Evolutionary conservation across 2,113 vertebrate genomes (phyloP).

Genomic region (Holacanthus passer): DNA sequence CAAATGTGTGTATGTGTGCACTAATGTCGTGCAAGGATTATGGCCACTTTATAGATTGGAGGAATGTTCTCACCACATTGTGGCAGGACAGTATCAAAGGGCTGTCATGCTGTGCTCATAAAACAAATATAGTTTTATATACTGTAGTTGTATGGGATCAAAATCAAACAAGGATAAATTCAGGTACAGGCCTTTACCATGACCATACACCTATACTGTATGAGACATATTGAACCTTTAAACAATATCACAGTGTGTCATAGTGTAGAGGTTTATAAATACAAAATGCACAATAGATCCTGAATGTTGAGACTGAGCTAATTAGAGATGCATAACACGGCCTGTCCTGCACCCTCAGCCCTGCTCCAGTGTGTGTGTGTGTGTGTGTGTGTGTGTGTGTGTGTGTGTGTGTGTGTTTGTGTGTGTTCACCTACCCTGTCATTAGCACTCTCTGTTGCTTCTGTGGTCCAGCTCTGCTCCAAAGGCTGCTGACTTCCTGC

Average conservation of each 20-base stretch:
- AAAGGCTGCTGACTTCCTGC: constrained; percentile 63
- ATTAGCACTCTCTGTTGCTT: constrained; percentile 44
- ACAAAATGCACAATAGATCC: constrained; percentile 2
- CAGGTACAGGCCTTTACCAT: too few species aligned
- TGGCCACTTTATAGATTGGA: too few species aligned
- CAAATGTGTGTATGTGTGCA: too few species aligned
- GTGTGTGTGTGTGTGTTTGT: constrained; percentile 18
- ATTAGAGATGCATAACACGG: constrained; percentile 39
- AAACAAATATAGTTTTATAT: too few species aligned
- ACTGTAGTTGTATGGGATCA: too few species aligned
- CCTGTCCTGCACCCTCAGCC: constrained; percentile 16
- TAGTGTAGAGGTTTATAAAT: not conserved
- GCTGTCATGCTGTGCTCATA: too few species aligned
- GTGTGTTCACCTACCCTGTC: constrained; percentile 53
- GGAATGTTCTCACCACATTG: too few species aligned
- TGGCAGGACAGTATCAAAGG: too few species aligned
- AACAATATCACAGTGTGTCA: not conserved
- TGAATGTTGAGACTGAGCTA: constrained; percentile 20
- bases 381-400: constrained; percentile 11
- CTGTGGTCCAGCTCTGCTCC: constrained; percentile 65
- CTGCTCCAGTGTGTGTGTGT: constrained; percentile 12
- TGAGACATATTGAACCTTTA: not conserved
- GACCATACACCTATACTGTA: not conserved
- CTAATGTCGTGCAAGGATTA: too few species aligned
- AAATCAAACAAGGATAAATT: not conserved